These are phyloP conservation scores for Stylophora pistillata DNA, from an alignment of 64 coral and sea anemone species.

Conservation along the genomic window DNA sequence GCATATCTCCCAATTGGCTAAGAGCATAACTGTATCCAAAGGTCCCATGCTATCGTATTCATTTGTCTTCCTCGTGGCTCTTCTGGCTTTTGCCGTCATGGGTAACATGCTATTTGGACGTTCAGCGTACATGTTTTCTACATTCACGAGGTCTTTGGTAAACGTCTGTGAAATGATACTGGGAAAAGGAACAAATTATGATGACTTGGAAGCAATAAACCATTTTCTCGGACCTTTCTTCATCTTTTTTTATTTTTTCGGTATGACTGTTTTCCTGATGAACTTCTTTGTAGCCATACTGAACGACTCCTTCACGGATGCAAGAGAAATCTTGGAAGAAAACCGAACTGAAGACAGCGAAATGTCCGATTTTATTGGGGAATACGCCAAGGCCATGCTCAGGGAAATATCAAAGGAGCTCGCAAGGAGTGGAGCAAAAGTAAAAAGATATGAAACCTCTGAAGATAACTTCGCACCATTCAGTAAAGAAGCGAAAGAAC, in stretches of 20 bases:
- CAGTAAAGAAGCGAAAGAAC: not conserved
- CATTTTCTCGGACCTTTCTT: constrained; percentile 59
- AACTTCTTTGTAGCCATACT: constrained; percentile 75
- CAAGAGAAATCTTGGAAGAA: constrained; percentile 3
- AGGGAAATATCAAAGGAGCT: constrained; percentile 34
- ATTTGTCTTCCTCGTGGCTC: constrained; percentile 43
- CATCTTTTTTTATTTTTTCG: constrained; percentile 45
- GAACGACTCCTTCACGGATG: constrained; percentile 57
- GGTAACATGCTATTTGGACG: constrained; percentile 66
- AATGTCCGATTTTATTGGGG: constrained; percentile 31
- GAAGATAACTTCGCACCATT: not conserved
- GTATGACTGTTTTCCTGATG: constrained; percentile 58
- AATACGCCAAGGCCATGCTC: constrained; percentile 16
- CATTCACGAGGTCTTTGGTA: not conserved
- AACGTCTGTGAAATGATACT: constrained; percentile 16
- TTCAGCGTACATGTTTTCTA: not conserved
- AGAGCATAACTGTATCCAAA: constrained; percentile 29
- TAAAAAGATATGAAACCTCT: not conserved
- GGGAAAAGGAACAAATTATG: constrained; percentile 23
- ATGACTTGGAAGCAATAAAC: constrained; percentile 41
- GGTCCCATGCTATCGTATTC: constrained; percentile 34
- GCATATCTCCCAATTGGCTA: constrained; percentile 44
- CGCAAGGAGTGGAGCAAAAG: not conserved
- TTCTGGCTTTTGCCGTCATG: constrained; percentile 54
- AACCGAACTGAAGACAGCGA: constrained; percentile 20